Evolutionary conservation across 2,113 vertebrate species (phyloP), one percentile per base, ranked within the genome.

Genomic region (Girardinichthys multiradiatus): DNA sequence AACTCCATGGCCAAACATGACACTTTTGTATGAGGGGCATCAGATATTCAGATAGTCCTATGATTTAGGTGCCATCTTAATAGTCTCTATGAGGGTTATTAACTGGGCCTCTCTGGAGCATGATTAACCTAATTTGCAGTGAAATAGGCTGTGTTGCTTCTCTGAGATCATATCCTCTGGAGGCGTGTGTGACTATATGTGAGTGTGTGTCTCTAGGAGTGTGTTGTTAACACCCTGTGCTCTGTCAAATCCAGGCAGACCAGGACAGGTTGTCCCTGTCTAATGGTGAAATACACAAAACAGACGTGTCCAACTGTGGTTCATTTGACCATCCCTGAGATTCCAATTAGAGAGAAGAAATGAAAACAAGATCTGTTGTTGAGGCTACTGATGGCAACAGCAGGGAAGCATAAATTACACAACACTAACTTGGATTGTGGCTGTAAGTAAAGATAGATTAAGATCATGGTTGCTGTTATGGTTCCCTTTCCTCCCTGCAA

Each of bases 101-200:
- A 91, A 86, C 87, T 65, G 82, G 79, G 84, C 81, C 87, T 91
- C 89, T 90, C 90, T 79, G 80, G 89, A 92, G 91, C 77, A 24
- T 88, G 82, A 92, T 93, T 90, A 91, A 87, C 87, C 91, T 84
- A 87, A 93, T 93, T 93, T 90, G 86, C 83, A 83, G 86, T 70
- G 86, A 92, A 91, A 91, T 87, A 89, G 90, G 87, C 83, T 89
- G 85, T 84, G 87, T 86, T 89, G 85, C 87, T 67, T 91, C 91
- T 85, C 84, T 62, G 70, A 84, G 87, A 87, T 79, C 76, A 72
- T 70, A 57, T 79, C 80, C 89, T 87, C 87, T 35, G 70, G 87
- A 89, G 89, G 76, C 26, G 63, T 77, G 73, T 74, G 65, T 62
- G 48, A 65, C 35, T 65, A 39, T 61, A 33, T 63, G 65, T 37